Conservation (phyloP, 2,888 invertebrate genomes). For the Folsomia manolachei region DNA sequence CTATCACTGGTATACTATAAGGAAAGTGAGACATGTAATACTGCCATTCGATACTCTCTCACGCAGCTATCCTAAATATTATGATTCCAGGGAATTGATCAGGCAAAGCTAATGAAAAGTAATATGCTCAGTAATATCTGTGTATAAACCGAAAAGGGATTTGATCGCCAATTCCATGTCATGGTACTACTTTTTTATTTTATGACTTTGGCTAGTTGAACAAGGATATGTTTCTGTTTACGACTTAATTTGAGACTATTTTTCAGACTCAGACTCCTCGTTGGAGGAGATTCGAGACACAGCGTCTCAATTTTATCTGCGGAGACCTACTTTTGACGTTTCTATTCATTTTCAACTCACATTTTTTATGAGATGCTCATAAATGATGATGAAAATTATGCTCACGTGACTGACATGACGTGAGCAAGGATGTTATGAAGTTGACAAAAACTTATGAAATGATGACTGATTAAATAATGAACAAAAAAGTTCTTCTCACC, state of each 20-base stretch:
- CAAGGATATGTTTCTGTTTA: neutral
- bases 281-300: neutral
- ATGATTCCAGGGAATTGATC: too few species aligned
- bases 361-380: neutral
- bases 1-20: neutral
- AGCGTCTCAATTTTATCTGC: neutral
- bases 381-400: neutral
- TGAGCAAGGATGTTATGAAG: neutral
- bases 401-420: neutral
- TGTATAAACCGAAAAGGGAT: neutral
- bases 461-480: neutral
- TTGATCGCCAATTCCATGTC: neutral
- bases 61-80: too few species aligned
- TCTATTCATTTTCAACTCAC: neutral
- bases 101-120: too few species aligned
- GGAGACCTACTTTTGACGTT: neutral
- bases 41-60: neutral
- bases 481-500: slow-evolving; percentile 40
- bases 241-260: neutral
- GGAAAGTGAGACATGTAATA: neutral
- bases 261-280: too few species aligned
- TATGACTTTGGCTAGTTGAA: neutral
- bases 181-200: neutral
- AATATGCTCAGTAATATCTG: neutral
- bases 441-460: neutral